A percentile compares a stretch with the other conserved stretches of the same genome.
Conservation (phyloP, 2,113 vertebrate species). For the Albula goreensis region DNA sequence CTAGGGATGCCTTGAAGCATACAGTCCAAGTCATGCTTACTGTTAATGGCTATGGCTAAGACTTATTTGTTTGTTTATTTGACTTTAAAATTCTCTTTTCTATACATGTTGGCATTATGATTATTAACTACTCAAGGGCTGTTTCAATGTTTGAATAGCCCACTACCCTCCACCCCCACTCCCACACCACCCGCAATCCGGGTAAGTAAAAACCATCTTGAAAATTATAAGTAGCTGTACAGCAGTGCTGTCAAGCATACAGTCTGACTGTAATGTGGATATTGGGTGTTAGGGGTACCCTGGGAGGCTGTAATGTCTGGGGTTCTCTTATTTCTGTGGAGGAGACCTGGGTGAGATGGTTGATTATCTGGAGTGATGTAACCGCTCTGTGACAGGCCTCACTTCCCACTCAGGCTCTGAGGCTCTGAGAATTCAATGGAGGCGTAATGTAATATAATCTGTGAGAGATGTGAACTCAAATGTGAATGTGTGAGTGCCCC, state of each 20-base stretch:
- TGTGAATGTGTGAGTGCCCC: neutral
- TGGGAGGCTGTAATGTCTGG: neutral
- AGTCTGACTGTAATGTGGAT: too few species aligned
- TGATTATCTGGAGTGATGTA: constrained; percentile 62
- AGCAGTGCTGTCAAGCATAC: too few species aligned
- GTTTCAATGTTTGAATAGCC: too few species aligned
- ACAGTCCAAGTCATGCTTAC: neutral
- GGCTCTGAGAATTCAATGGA: constrained; percentile 43
- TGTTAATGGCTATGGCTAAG: neutral
- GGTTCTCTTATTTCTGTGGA: constrained; percentile 37
- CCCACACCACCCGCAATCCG: too few species aligned
- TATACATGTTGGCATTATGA: neutral
- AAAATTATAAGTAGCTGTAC: neutral
- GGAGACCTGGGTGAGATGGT: constrained; percentile 59
- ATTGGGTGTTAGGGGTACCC: too few species aligned
- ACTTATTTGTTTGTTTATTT: too few species aligned
- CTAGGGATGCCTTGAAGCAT: neutral
- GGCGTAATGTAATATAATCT: constrained; percentile 48
- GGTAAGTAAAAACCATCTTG: neutral
- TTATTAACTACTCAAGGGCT: too few species aligned
- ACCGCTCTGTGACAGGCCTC: constrained; percentile 53
- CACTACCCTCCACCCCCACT: too few species aligned
- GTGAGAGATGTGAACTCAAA: constrained; percentile 30
- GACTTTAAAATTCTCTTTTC: neutral
- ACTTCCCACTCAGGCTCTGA: constrained; percentile 51